Conservation (phyloP, 2,113 vertebrate species). For the Zootoca vivipara region DNA sequence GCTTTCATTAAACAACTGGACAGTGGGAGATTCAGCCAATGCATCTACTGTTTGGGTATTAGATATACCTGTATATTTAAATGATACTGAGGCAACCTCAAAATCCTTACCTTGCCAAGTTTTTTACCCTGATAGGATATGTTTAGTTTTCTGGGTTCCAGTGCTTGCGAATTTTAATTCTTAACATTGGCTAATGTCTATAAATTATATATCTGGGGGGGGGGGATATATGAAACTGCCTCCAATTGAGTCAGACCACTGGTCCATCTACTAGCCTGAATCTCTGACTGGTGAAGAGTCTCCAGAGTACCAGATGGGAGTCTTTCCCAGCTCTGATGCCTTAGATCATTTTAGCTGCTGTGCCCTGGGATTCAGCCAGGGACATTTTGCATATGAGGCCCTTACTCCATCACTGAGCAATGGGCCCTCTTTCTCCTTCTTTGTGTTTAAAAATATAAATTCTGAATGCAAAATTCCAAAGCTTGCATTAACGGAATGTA, state of each 20-base stretch:
- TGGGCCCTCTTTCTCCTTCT: not conserved
- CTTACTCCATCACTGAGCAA: not conserved
- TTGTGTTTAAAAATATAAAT: not conserved
- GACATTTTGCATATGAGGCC: not conserved
- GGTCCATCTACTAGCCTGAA: not conserved
- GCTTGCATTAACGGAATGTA: not conserved
- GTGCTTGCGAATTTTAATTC: conserved; percentile 1
- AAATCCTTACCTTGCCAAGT: not conserved
- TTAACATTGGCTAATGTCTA: not conserved
- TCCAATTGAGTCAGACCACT: not conserved
- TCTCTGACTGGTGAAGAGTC: not conserved
- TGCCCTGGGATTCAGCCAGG: not conserved
- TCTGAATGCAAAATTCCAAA: not conserved
- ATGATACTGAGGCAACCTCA: not conserved
- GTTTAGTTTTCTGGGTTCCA: conserved; percentile 23
- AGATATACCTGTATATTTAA: not conserved
- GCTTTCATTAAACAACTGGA: not conserved
- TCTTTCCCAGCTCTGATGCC: not conserved
- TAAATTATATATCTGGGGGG: not conserved
- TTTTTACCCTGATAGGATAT: not conserved
- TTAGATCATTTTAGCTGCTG: not conserved
- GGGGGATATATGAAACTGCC: not conserved
- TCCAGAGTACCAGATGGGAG: not conserved
- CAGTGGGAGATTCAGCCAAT: not conserved
- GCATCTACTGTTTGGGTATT: not conserved